These are phyloP conservation scores for Gambelia wislizenii DNA, from an alignment of 2,797 vertebrate genomes.

Conservation along the genomic window DNA sequence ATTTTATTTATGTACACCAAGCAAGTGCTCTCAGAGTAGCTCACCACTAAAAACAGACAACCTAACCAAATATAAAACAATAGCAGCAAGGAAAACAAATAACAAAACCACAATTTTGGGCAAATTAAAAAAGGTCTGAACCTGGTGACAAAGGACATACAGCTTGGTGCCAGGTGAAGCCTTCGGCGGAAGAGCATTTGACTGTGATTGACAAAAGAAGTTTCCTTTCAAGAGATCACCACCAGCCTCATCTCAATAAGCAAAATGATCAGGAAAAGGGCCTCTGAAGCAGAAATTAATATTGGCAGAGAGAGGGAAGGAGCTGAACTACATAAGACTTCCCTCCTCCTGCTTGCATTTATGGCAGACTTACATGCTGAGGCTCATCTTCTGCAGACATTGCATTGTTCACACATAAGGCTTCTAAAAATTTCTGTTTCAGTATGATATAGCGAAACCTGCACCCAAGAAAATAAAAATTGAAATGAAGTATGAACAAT, in stretches of 20 bases:
- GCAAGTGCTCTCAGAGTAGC: neutral
- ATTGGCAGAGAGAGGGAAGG: neutral
- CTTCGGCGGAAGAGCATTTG: neutral
- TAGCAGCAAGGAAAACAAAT: neutral
- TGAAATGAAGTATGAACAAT: neutral
- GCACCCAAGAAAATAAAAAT: constrained; percentile 55
- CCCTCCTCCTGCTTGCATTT: neutral
- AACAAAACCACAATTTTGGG: neutral
- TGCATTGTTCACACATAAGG: constrained; percentile 96
- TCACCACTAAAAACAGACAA: neutral
- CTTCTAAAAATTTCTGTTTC: constrained; percentile 97
- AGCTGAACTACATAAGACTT: neutral
- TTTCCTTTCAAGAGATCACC: neutral
- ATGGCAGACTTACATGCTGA: constrained; percentile 87
- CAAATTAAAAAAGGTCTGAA: neutral
- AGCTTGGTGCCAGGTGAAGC: neutral
- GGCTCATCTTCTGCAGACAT: constrained; percentile 94
- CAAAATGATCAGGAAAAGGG: neutral
- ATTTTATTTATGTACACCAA: neutral
- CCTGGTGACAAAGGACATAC: neutral
- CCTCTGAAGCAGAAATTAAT: neutral
- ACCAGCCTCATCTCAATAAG: neutral
- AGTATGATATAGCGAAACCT: constrained; percentile 96
- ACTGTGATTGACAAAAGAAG: neutral
- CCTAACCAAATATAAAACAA: neutral